These are phyloP conservation scores for Nothoprocta pentlandii DNA, from an alignment of 2,113 vertebrate species.

Conservation along the genomic window DNA sequence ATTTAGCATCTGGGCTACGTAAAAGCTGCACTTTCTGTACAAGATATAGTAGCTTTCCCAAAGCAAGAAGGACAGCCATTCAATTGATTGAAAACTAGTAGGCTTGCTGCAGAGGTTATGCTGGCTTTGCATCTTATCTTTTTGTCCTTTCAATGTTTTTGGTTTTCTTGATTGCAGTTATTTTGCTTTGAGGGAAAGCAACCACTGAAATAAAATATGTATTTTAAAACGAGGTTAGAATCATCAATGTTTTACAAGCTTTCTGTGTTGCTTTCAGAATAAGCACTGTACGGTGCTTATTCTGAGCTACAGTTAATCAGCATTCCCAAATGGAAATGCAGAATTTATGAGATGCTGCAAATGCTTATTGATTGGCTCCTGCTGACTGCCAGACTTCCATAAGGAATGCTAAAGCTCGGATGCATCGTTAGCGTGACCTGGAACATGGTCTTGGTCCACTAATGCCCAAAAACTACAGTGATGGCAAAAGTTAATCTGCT, in stretches of 20 bases:
- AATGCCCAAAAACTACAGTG: conserved; percentile 35
- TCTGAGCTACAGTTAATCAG: conserved; percentile 14
- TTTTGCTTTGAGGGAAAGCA: background rate
- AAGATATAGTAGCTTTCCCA: background rate
- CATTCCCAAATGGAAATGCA: background rate
- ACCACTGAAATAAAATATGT: background rate
- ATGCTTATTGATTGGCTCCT: conserved; percentile 49
- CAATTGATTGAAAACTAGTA: background rate
- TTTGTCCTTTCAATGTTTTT: background rate
- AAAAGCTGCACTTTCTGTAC: background rate
- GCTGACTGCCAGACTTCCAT: conserved; percentile 27
- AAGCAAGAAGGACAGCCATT: background rate
- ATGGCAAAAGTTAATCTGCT: conserved; percentile 3
- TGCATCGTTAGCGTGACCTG: conserved; percentile 25
- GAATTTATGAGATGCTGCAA: background rate
- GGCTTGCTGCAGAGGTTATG: background rate
- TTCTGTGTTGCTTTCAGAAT: too few species aligned
- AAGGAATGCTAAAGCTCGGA: conserved; percentile 44
- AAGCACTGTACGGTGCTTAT: background rate
- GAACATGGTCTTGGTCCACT: background rate
- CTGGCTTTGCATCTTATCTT: background rate
- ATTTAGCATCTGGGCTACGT: background rate
- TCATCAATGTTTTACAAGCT: background rate
- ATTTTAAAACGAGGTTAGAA: background rate
- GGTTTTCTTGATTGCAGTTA: conserved; percentile 1